Base-by-base conservation (phyloP, 2,113 vertebrate genomes). In the Pipa parva region DNA sequence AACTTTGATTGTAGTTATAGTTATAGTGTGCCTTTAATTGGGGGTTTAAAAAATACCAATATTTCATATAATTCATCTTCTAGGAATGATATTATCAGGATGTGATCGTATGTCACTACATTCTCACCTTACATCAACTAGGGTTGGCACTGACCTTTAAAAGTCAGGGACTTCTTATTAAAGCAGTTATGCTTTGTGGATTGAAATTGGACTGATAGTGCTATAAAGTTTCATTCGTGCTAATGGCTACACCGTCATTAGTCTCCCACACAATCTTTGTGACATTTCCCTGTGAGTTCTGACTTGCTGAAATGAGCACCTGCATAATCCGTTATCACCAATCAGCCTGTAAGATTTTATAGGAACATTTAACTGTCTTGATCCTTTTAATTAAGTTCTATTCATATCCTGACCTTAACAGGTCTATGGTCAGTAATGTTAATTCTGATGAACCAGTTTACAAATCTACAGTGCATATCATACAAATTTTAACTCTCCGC, bases 261-360 rank as follows among this genome's bases (percentile, higher is more conserved):
- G 24, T 22, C 54, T 54, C 24, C 42, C 15, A 49, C 24, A 59
- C 52, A 60, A 27, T 69, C 57, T 4, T 22, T 58, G 22, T 69
- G 66, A 69, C 66, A 69, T 69, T 69, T 59, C 48, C 26, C 13
- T 3, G 18, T n/a, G 27, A 17, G 24, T 60, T 59, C 49, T 52
- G 37, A 24, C 24, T 39, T 18, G 5, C 28, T 36, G 13, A 67
- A 50, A 50, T 9, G 10, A 33, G 18, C 2, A 18, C 33, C 7
- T 27, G 18, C 7, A 15, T 60, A 60, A 60, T 45, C 45, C 33
- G 1, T 2, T 2, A 8, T n/a, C 42, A 37, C 42, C 7, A 69
- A 51, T 42, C 8, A 15, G 9, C 58, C 7, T 2, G 15, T 17
- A n/a, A 51, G 24, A 21, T 37, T 66, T 50, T 27, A 27, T 39